Percentiles rank a stretch among this genome's conserved stretches.
phyloP scores from a whole-genome alignment of 2,888 invertebrate species.

The Mystacides longicornis region DNA sequence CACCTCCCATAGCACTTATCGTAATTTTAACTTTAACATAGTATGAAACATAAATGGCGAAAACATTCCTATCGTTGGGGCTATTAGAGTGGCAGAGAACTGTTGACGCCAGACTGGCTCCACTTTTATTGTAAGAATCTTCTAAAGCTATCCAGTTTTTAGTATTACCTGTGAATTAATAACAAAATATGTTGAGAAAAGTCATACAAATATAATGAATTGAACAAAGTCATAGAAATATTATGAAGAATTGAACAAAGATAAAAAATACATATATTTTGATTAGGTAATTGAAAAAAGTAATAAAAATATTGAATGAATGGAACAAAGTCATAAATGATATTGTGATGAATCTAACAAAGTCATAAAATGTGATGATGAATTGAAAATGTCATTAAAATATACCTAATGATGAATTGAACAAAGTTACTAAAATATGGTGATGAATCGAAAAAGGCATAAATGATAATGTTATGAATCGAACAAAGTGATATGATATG shows the following conservation, averaged over 20 bases:
- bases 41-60: conserved; percentile 86
- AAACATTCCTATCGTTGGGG: conserved; percentile 74
- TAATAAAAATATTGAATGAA: too few species aligned
- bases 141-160: conserved; percentile 91
- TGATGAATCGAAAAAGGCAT: too few species aligned
- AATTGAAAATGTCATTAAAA: too few species aligned
- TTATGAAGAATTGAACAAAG: neutral
- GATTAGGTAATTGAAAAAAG: too few species aligned
- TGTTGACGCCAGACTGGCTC: conserved; percentile 56
- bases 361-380: too few species aligned
- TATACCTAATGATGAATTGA: too few species aligned
- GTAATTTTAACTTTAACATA: conserved; percentile 82
- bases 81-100: conserved; percentile 47
- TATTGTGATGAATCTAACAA: too few species aligned
- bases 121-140: conserved; percentile 68
- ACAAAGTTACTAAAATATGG: too few species aligned
- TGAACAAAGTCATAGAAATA: neutral
- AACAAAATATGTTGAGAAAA: neutral
- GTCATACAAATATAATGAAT: neutral
- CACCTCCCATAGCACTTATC: conserved; percentile 75
- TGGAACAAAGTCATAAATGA: too few species aligned
- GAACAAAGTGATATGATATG: too few species aligned
- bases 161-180: conserved; percentile 56
- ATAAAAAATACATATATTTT: neutral
- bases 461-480: too few species aligned